Percentiles rank a stretch among this genome's conserved stretches.
Conservation (phyloP, 2,797 vertebrate species). For the Lacerta bilineata region DNA sequence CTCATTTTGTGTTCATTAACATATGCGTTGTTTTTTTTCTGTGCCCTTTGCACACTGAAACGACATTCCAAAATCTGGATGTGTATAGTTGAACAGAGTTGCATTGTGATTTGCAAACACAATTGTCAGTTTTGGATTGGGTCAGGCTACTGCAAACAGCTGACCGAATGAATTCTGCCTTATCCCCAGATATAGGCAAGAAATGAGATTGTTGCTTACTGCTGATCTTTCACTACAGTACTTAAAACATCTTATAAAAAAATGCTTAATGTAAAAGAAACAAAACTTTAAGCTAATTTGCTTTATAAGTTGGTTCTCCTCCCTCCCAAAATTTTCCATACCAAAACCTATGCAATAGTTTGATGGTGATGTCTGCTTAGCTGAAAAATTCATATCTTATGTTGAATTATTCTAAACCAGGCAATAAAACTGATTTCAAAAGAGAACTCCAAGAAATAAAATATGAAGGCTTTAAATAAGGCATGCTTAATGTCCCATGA, state of each 20-base stretch:
- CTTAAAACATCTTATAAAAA: slow-evolving; percentile 33
- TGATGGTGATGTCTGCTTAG: slow-evolving; percentile 58
- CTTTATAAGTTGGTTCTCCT: neutral
- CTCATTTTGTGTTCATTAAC: no score
- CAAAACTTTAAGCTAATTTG: neutral
- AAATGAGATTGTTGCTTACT: neutral
- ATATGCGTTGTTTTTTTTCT: no score
- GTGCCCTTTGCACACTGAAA: no score
- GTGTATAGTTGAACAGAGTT: no score
- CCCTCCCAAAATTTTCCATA: neutral
- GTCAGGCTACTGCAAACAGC: no score
- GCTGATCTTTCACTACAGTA: neutral
- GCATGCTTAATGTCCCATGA: slow-evolving; percentile 68
- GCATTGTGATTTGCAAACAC: no score
- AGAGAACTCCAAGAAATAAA: slow-evolving; percentile 57
- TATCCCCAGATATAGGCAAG: neutral
- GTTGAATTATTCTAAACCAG: slow-evolving; percentile 68
- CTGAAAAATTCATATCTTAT: slow-evolving; percentile 55
- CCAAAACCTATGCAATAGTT: slow-evolving; percentile 50
- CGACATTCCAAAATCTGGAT: no score
- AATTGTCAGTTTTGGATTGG: neutral
- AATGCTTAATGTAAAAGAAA: slow-evolving; percentile 49
- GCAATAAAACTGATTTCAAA: slow-evolving; percentile 68
- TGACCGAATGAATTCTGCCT: neutral
- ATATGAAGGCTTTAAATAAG: slow-evolving; percentile 64